phyloP scores from a whole-genome alignment of 2,797 vertebrate genomes.

The Muscicapa comitata region DNA sequence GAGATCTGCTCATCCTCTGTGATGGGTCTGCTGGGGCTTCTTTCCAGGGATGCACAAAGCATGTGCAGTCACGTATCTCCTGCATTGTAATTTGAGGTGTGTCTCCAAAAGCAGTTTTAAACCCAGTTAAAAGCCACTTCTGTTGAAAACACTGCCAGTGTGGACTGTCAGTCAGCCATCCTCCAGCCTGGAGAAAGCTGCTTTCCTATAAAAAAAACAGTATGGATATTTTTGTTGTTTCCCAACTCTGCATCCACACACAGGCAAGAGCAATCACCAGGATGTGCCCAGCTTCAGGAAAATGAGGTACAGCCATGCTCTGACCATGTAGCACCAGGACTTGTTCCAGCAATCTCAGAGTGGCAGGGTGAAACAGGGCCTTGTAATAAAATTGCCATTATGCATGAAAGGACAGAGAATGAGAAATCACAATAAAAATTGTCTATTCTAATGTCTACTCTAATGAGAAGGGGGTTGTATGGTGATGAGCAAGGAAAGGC shows the following conservation, averaged over 20 bases:
- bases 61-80: rapidly evolving
- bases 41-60: not conserved
- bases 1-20: not conserved
- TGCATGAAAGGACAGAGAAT: not conserved
- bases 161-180: rapidly evolving
- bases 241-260: not conserved
- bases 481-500: not conserved
- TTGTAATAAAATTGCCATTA: not conserved
- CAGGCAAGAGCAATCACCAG: not conserved
- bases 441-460: not conserved
- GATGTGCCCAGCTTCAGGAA: not conserved
- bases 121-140: not conserved
- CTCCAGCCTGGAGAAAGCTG: not conserved
- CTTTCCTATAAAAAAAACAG: not conserved
- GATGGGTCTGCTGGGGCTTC: not conserved
- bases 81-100: not conserved
- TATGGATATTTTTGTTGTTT: not conserved
- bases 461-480: not conserved
- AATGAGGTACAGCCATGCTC: not conserved
- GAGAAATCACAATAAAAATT: not conserved
- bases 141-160: not conserved
- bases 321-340: not conserved
- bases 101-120: not conserved
- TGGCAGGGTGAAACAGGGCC: not conserved
- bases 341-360: not conserved